Percentiles rank a stretch among this genome's conserved stretches.
These are phyloP conservation scores for Hycleus cichorii DNA, from an alignment of 1,140 invertebrate genomes.

Conservation along the genomic window DNA sequence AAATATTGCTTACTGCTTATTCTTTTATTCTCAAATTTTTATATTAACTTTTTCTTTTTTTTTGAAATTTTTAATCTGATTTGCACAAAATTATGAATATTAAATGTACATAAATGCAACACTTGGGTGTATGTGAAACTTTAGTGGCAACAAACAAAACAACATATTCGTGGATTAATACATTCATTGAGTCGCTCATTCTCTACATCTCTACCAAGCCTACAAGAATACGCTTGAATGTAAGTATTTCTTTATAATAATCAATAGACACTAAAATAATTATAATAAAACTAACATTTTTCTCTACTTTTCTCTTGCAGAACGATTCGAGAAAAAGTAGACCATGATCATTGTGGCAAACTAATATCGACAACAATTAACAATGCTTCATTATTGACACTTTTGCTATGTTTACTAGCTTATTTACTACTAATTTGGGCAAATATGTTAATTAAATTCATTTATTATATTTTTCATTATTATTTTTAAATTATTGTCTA, in stretches of 20 bases:
- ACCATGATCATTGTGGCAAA: background rate
- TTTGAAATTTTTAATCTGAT: conserved; percentile 1
- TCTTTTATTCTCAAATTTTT: background rate
- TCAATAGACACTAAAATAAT: background rate
- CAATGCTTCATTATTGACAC: conserved; percentile 6
- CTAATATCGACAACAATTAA: conserved; percentile 1
- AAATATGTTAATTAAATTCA: conserved; percentile 6
- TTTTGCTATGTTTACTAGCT: conserved; percentile 7
- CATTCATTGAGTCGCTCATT: conserved; percentile 5
- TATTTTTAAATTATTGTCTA: too few relatives aligned
- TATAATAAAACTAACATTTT: background rate
- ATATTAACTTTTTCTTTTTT: background rate
- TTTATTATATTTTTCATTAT: too few relatives aligned
- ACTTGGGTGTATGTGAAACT: conserved; percentile 4
- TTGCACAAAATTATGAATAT: background rate
- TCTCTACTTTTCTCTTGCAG: conserved; percentile 3
- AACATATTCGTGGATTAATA: background rate
- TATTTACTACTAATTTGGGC: background rate
- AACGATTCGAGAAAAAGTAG: conserved; percentile 5
- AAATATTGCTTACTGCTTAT: background rate
- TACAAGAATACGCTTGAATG: background rate
- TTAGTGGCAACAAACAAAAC: background rate
- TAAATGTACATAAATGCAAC: too few relatives aligned
- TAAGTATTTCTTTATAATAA: background rate
- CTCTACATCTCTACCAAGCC: background rate